Conservation (phyloP, 2,797 vertebrate genomes). For the Antennarius maculatus region DNA sequence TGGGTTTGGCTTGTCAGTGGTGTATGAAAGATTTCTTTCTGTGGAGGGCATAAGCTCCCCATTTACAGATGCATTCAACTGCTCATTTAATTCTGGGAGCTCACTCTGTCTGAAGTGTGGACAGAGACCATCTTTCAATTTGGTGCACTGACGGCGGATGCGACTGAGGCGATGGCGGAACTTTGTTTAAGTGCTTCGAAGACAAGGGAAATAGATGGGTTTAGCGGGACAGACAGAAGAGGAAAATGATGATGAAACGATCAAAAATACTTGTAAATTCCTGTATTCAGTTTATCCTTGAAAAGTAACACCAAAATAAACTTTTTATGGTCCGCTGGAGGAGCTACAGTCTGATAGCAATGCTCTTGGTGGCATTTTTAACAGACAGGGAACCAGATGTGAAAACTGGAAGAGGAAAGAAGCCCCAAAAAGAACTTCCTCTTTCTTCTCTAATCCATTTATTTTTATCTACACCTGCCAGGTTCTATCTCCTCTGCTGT, state of each 20-base stretch:
- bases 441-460: slow-evolving; percentile 2
- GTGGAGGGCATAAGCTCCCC: slow-evolving; percentile 37
- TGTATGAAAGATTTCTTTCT: slow-evolving; percentile 54
- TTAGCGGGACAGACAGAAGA: slow-evolving; percentile 5
- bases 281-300: slow-evolving; percentile 4
- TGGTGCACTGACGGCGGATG: slow-evolving; percentile 3
- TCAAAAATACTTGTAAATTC: slow-evolving; percentile 15
- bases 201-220: slow-evolving; percentile 3
- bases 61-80: slow-evolving; percentile 48
- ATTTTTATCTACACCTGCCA: slow-evolving; percentile 8
- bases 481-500: slow-evolving; percentile 19
- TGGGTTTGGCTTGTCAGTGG: slow-evolving; percentile 49
- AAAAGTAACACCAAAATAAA: slow-evolving; percentile 23
- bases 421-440: not conserved
- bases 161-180: slow-evolving; percentile 4
- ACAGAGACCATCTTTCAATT: slow-evolving; percentile 29
- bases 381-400: slow-evolving; percentile 55
- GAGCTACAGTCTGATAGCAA: slow-evolving; percentile 29
- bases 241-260: slow-evolving; percentile 3
- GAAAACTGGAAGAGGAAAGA: slow-evolving; percentile 38
- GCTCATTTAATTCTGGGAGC: slow-evolving; percentile 24
- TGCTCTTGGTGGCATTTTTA: slow-evolving; percentile 31
- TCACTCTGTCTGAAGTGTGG: slow-evolving; percentile 10
- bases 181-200: slow-evolving; percentile 12
- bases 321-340: slow-evolving; percentile 23